Conservation (phyloP, 2,113 vertebrate genomes). For the Paramormyrops kingsleyae region DNA sequence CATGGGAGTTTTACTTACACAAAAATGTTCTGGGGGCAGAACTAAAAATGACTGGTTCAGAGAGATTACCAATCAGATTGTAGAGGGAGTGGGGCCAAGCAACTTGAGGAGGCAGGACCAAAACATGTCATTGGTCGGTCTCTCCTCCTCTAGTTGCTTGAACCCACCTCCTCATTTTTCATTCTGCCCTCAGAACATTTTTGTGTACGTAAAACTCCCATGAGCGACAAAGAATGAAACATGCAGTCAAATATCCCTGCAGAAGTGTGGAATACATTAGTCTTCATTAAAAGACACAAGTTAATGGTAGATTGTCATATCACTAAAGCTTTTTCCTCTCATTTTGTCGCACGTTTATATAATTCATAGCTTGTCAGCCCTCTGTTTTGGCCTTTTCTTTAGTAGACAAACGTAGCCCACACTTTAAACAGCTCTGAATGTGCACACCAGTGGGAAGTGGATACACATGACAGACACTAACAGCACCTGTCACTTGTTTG, state of each 20-base stretch:
- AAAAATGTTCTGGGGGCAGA: neutral
- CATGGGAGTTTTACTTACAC: neutral
- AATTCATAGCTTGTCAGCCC: neutral
- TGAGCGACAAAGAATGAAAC: neutral
- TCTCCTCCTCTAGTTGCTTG: neutral
- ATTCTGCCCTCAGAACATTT: neutral
- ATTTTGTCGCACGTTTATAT: neutral
- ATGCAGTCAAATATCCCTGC: neutral
- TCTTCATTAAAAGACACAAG: slow-evolving; percentile 16
- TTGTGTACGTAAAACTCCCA: neutral
- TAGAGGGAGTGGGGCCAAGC: neutral
- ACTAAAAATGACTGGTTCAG: too few relatives aligned
- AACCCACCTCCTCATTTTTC: neutral
- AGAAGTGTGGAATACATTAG: slow-evolving; percentile 14
- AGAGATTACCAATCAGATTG: too few relatives aligned
- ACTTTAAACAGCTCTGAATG: neutral
- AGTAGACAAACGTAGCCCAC: slow-evolving; percentile 13
- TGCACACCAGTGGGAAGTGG: neutral
- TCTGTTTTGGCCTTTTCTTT: neutral
- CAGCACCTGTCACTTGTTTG: slow-evolving; percentile 10
- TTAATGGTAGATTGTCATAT: neutral
- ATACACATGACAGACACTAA: slow-evolving; percentile 7
- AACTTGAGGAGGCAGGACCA: neutral
- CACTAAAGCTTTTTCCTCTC: neutral
- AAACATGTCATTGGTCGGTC: neutral